These are phyloP conservation scores for Chrysina gloriosa DNA, from an alignment of 2,888 invertebrate species.

Conservation along the genomic window DNA sequence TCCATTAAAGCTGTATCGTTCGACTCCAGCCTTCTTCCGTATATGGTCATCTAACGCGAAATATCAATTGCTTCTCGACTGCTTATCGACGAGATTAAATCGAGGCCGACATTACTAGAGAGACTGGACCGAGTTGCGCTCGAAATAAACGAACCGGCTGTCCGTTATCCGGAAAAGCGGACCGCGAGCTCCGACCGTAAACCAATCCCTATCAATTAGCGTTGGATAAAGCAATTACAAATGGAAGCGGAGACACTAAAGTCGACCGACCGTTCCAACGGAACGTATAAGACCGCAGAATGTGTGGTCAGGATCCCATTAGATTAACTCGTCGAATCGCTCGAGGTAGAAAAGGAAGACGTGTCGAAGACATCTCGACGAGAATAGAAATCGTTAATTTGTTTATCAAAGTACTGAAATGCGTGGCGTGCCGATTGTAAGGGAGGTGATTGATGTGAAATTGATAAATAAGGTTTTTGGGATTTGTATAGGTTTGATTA, in stretches of 20 bases:
- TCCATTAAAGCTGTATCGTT: not conserved
- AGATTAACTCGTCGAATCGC: not conserved
- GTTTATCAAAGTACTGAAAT: not conserved
- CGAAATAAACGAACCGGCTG: constrained; percentile 2
- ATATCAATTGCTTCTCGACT: constrained; percentile 5
- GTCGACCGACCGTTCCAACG: not conserved
- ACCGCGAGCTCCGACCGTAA: not conserved
- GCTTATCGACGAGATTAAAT: constrained; percentile 12
- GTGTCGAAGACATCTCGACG: not conserved
- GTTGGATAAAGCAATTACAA: constrained; percentile 25
- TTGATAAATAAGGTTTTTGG: not conserved
- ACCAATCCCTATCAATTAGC: constrained; percentile 29
- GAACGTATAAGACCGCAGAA: constrained; percentile 6
- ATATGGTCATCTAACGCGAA: not conserved
- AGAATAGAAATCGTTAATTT: not conserved
- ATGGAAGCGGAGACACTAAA: constrained; percentile 2
- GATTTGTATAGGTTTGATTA: not conserved
- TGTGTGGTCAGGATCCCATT: constrained; percentile 23
- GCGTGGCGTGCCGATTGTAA: not conserved
- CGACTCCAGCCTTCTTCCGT: not conserved
- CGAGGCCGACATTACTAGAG: not conserved
- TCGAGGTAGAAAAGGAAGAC: not conserved
- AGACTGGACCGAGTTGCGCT: not conserved
- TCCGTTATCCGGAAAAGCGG: constrained; percentile 25
- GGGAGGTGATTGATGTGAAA: not conserved